phyloP scores from a whole-genome alignment of 2,888 invertebrate species.

The Coleophora flavipennella region DNA sequence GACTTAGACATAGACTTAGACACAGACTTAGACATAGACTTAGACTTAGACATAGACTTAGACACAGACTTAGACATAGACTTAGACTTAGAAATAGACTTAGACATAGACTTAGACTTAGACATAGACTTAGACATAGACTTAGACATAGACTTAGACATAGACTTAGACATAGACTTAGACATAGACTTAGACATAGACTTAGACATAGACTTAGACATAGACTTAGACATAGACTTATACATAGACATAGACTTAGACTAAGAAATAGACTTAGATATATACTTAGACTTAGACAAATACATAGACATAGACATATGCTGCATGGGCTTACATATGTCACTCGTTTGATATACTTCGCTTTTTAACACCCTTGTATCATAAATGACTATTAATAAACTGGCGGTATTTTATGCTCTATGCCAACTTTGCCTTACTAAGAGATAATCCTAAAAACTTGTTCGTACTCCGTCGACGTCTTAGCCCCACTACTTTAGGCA shows the following conservation, averaged over 20 bases:
- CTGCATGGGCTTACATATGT: too few species aligned
- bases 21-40: constrained; percentile 1
- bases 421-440: too few species aligned
- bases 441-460: too few species aligned
- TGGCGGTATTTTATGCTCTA: too few species aligned
- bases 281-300: background rate
- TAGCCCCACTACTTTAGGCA: too few species aligned
- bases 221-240: background rate
- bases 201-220: constrained; percentile 3
- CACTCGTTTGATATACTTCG: too few species aligned
- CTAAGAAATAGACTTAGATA: background rate
- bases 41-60: constrained; percentile 1
- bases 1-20: background rate
- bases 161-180: constrained; percentile 1
- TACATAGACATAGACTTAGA: background rate
- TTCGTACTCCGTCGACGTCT: too few species aligned
- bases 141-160: constrained; percentile 1
- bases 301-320: too few species aligned
- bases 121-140: constrained; percentile 2
- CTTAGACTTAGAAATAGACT: constrained; percentile 1
- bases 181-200: constrained; percentile 2
- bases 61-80: constrained; percentile 2
- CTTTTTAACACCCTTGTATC: too few species aligned
- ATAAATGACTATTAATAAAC: too few species aligned
- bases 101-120: constrained; percentile 1